Base-by-base conservation (phyloP, 2,888 invertebrate genomes). In the Synanthedon myopaeformis region DNA sequence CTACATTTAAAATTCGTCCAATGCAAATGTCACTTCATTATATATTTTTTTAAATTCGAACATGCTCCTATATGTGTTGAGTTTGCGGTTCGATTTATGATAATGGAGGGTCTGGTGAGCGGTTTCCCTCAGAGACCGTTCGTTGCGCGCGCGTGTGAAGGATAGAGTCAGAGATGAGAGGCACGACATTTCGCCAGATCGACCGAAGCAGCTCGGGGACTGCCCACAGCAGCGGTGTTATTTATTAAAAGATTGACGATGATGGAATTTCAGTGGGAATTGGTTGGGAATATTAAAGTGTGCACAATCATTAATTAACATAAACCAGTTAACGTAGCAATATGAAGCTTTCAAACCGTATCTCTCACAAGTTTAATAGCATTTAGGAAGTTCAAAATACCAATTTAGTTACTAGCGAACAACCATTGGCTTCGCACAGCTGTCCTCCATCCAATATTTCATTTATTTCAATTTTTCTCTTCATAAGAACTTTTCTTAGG, bases 251-350 rank as follows among this genome's bases (percentile, higher is more conserved):
- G 79, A 83, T 79, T 84, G 85, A 84, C 86, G 84, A 87, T 87
- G 86, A 86, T 84, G 85, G 79, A 85, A 85, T 85, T 85, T 85
- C 85, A 77, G 70, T 83, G 86, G 86, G 85, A 86, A 82, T 87
- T 83, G 82, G 81, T 82, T 82, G 74, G 65, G 62, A 73, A 77
- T 78, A 82, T 82, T 79, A 77, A 78, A 77, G 80, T 82, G 77
- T 78, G 75, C 76, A 71, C 70, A 62, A 63, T 74, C 74, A 77
- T 84, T 78, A 79, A 79, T 79, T 78, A 81, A 79, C 61, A 63
- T 59, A 42, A 23, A 35, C 10, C 10, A 35, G 35, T 10, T 35
- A 10, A 35, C 35, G 10, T 35, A 10, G 10, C 0, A 35, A 35
- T 10, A 35, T 35, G 35, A 3, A 10, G 10, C 35, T 35, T 35